These are phyloP conservation scores for Diloba caeruleocephala DNA, from an alignment of 2,888 invertebrate genomes.

Conservation along the genomic window DNA sequence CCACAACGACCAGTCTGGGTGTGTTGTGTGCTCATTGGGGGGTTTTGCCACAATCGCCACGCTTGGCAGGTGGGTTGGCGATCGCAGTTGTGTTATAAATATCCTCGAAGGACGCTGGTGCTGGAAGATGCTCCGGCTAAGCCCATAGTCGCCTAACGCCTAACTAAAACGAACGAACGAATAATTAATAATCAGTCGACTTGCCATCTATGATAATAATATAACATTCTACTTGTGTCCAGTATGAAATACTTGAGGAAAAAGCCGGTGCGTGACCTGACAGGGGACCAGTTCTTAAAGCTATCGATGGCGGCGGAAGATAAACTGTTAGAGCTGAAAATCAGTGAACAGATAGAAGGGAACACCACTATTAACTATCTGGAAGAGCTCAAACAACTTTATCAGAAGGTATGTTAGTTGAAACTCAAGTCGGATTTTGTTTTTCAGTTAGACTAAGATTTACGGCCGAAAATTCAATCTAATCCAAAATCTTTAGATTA, in stretches of 20 bases:
- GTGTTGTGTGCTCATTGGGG: too few relatives aligned
- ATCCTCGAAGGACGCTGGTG: too few relatives aligned
- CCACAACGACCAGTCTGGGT: too few relatives aligned
- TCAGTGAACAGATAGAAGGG: slow-evolving; percentile 94
- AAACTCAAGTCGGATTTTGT: too few relatives aligned
- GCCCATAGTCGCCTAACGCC: too few relatives aligned
- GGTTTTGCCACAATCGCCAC: too few relatives aligned
- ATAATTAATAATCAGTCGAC: background rate
- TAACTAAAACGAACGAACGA: background rate
- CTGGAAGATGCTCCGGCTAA: too few relatives aligned
- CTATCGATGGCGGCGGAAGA: slow-evolving; percentile 94
- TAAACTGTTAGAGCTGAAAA: slow-evolving; percentile 92
- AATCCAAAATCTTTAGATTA: too few relatives aligned
- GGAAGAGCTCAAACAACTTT: slow-evolving; percentile 96
- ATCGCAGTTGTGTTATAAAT: too few relatives aligned
- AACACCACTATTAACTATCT: slow-evolving; percentile 93
- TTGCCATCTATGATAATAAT: background rate
- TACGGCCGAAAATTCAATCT: too few relatives aligned
- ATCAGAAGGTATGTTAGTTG: slow-evolving; percentile 90
- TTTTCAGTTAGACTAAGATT: too few relatives aligned
- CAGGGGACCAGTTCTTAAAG: slow-evolving; percentile 97
- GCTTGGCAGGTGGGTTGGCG: too few relatives aligned
- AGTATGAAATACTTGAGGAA: slow-evolving; percentile 96
- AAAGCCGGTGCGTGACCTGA: slow-evolving; percentile 96
- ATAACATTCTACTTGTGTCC: slow-evolving; percentile 24